Conservation (phyloP, 2,797 vertebrate genomes). For the Sebastes hubbsi region DNA sequence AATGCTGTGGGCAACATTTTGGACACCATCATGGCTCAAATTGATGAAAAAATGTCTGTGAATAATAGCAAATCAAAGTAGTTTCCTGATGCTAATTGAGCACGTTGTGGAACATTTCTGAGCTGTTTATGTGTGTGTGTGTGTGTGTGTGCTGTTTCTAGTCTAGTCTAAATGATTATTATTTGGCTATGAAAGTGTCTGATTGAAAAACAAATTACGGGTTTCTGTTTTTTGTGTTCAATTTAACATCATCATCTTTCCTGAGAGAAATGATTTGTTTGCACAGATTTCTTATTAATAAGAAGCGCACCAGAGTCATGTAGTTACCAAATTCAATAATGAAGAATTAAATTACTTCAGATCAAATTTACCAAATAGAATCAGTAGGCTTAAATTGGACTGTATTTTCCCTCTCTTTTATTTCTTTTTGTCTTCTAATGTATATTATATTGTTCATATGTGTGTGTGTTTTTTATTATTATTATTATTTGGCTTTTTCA, state of each 20-base stretch:
- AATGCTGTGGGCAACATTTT: constrained; percentile 14
- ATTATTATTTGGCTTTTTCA: no score
- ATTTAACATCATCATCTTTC: neutral
- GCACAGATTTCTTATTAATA: neutral
- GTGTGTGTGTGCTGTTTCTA: neutral
- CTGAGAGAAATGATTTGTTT: neutral
- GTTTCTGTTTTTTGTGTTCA: neutral
- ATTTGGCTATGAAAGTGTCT: constrained; percentile 37
- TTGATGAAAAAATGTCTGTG: neutral
- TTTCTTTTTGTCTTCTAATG: neutral
- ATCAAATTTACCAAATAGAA: neutral
- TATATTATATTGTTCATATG: neutral
- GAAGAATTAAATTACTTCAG: neutral
- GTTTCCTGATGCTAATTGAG: constrained; percentile 36
- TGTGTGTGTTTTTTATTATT: no score
- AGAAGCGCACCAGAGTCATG: neutral
- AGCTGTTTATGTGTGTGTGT: neutral
- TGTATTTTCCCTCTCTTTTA: neutral
- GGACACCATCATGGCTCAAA: neutral
- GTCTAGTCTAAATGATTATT: neutral
- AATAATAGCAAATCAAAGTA: constrained; percentile 51
- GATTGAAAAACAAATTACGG: neutral
- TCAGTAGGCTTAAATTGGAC: neutral
- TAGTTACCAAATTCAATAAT: neutral
- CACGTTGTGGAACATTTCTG: constrained; percentile 44